Percentiles rank a stretch among this genome's conserved stretches.
Evolutionary conservation across 2,797 vertebrate species (phyloP).

Genomic region (Sphaeramia orbicularis): DNA sequence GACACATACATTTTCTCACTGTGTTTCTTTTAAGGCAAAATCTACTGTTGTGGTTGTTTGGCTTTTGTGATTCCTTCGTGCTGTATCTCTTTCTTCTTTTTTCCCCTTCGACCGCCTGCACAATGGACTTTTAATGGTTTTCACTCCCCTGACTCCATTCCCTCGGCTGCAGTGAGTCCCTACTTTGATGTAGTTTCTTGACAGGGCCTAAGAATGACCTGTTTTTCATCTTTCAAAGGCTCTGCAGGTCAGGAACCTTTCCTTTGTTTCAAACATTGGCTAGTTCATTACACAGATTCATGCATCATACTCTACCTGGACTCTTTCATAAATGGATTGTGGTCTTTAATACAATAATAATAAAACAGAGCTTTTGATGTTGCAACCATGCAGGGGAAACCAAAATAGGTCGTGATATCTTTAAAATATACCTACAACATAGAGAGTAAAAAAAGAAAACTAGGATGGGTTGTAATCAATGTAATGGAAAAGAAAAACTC

Average conservation of each 20-base stretch:
- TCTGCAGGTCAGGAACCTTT: slow-evolving; percentile 31
- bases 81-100: slow-evolving; percentile 52
- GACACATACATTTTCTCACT: slow-evolving; percentile 14
- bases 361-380: slow-evolving; percentile 56
- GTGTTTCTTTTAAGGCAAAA: not conserved
- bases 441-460: not conserved
- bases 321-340: slow-evolving; percentile 33
- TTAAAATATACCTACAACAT: not conserved
- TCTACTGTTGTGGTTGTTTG: slow-evolving; percentile 65
- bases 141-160: slow-evolving; percentile 63
- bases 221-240: slow-evolving; percentile 62
- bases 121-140: slow-evolving; percentile 58
- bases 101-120: slow-evolving; percentile 30
- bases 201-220: slow-evolving; percentile 49
- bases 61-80: slow-evolving; percentile 59
- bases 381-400: slow-evolving; percentile 10
- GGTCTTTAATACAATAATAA: slow-evolving; percentile 13
- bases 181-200: slow-evolving; percentile 69
- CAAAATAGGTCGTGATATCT: no score
- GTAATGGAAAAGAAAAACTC: slow-evolving; percentile 2
- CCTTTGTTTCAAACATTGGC: slow-evolving; percentile 27
- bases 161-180: slow-evolving; percentile 47
- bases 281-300: slow-evolving; percentile 42
- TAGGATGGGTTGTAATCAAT: slow-evolving; percentile 20
- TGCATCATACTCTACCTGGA: slow-evolving; percentile 56